These are phyloP conservation scores for Chlorodrepanis virens DNA, from an alignment of 2,113 vertebrate species.

Conservation along the genomic window DNA sequence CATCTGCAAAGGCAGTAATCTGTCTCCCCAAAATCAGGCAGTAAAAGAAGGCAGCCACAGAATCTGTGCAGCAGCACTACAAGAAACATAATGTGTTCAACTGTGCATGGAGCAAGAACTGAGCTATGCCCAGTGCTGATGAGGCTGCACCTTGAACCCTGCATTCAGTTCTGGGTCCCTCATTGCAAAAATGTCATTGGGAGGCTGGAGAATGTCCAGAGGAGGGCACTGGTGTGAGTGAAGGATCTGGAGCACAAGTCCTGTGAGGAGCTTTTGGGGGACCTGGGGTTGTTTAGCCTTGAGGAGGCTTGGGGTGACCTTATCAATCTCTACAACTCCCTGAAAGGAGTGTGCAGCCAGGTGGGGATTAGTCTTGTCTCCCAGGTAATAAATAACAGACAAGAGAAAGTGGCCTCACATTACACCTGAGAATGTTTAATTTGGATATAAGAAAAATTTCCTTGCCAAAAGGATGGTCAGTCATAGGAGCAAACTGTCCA, in stretches of 20 bases:
- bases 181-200: not conserved
- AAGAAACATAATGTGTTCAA: not conserved
- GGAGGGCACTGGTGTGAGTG: no score
- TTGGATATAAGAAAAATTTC: not conserved
- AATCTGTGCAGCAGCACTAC: not conserved
- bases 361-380: not conserved
- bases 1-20: not conserved
- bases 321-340: not conserved
- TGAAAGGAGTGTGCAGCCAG: not conserved
- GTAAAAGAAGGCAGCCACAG: not conserved
- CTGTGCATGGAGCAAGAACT: not conserved
- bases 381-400: not conserved
- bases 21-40: not conserved
- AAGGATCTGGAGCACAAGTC: not conserved
- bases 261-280: not conserved
- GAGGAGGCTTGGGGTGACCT: not conserved
- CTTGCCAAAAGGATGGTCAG: not conserved
- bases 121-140: rapidly evolving
- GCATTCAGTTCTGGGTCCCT: not conserved
- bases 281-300: not conserved
- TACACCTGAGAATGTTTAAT: not conserved
- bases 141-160: not conserved
- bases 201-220: not conserved
- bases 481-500: not conserved
- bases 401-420: not conserved